A percentile compares a stretch with the other conserved stretches of the same genome.
Evolutionary conservation across 1,140 invertebrate genomes (phyloP).

Genomic region (Laupala kohalensis): DNA sequence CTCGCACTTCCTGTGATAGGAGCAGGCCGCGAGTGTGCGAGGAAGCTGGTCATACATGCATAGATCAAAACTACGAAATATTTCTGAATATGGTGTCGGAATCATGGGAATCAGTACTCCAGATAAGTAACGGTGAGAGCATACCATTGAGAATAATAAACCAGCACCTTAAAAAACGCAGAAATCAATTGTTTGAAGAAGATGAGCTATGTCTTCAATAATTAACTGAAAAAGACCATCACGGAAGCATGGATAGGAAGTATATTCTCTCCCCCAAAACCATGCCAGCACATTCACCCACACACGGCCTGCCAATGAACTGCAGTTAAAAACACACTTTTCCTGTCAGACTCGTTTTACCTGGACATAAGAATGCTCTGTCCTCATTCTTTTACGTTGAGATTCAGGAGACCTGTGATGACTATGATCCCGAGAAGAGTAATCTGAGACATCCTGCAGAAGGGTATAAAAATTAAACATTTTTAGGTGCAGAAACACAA

Average conservation of each 20-base stretch:
- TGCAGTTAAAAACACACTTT: neutral
- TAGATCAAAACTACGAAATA: too few relatives aligned
- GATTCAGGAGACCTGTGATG: conserved; percentile 15
- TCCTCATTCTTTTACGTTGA: conserved; percentile 14
- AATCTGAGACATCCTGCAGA: conserved; percentile 12
- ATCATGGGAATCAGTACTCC: too few relatives aligned
- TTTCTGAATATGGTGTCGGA: too few relatives aligned
- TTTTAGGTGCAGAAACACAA: neutral
- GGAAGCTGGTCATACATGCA: neutral
- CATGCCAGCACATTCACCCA: neutral
- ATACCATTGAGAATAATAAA: too few relatives aligned
- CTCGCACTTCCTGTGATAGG: neutral
- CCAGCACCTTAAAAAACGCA: too few relatives aligned
- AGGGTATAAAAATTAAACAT: neutral
- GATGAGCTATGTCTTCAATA: too few relatives aligned
- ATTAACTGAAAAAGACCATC: too few relatives aligned
- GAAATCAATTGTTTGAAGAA: too few relatives aligned
- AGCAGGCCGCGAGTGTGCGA: neutral
- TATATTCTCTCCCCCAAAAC: neutral
- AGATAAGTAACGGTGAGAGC: too few relatives aligned
- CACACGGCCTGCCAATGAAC: neutral
- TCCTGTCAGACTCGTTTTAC: conserved; percentile 1
- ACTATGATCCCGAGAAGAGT: conserved; percentile 14
- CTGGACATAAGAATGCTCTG: conserved; percentile 16
- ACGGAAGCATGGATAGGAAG: too few relatives aligned